A percentile compares a stretch with the other conserved stretches of the same genome.
Evolutionary conservation across 2,888 invertebrate genomes (phyloP).

Genomic region (Apamea anceps): DNA sequence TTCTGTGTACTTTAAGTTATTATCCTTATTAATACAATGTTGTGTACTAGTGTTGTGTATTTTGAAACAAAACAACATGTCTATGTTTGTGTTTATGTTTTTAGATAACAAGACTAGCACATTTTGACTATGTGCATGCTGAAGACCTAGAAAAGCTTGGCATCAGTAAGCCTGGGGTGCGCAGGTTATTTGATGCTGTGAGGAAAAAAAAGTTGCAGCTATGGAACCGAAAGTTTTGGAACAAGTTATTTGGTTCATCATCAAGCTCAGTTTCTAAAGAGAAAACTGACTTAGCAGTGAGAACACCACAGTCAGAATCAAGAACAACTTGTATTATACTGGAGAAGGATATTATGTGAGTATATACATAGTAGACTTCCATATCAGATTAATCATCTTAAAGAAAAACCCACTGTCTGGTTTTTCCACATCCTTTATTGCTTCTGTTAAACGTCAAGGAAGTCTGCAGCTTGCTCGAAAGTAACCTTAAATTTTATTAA

Average conservation of each 20-base stretch:
- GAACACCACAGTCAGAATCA: constrained; percentile 78
- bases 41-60: not conserved
- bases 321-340: constrained; percentile 94
- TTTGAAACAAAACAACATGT: constrained; percentile 9
- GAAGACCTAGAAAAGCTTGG: constrained; percentile 99
- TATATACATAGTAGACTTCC: constrained; percentile 32
- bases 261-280: constrained; percentile 82
- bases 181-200: constrained; percentile 97
- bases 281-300: constrained; percentile 88
- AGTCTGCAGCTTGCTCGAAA: not conserved
- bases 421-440: constrained; percentile 1
- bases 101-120: constrained; percentile 96
- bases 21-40: not conserved
- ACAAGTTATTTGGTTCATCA: constrained; percentile 92
- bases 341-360: constrained; percentile 94
- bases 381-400: not conserved
- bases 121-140: constrained; percentile 99
- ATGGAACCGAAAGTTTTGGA: constrained; percentile 95
- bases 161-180: constrained; percentile 97
- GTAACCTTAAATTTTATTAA: not conserved
- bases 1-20: not conserved
- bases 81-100: constrained; percentile 47
- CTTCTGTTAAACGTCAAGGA: constrained; percentile 10
- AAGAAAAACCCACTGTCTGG: not conserved
- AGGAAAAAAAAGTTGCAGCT: constrained; percentile 96